Evolutionary conservation across 2,113 vertebrate genomes (phyloP), one percentile per base, ranked within the genome.

Genomic region (Acrocephalus kingi): DNA sequence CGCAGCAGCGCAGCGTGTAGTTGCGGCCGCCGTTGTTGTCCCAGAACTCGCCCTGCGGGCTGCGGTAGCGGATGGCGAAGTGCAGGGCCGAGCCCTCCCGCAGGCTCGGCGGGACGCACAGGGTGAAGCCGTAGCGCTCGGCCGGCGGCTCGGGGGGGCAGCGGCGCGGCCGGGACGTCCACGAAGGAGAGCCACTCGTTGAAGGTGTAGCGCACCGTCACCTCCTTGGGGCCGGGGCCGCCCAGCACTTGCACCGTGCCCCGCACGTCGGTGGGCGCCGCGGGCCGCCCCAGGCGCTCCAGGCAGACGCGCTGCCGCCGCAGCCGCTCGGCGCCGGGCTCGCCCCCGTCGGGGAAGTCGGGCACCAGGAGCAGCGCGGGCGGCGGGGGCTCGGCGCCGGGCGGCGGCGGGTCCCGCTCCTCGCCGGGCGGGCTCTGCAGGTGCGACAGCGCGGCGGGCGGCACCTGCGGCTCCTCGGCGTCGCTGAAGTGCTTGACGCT

Each of bases 21-120:
- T 99, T 99, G 71, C 94, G 92, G 3, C 98, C 98, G 4, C 84
- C 93, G 96, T 99, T 99, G 97, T 99, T 99, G 97, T 99, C 99
- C 99, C 99, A 99, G 90, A 97, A 98, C 93, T 99, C 99, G 9
- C 98, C 98, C 31, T 94, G 96, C 17, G 95, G 96, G 43, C 96
- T 96, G 87, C 96, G 97, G 96, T 98, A 97, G 94, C 98, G 98
- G 67, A 99, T 84, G 8, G 99, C 99, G 74, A 99, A 98, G 95
- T 99, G 98, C n/a, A 99, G 97, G 6, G 97, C 94, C 7, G 98
- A 90, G 62, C 96, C 90, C 25, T 94, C 88, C 23, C 56, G 45
- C 94, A 98, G 94, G 62, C 97, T 78, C 2, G 98, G 98, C 23
- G 98, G 99, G 56, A 98, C 96, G 96, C 95, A 98, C 79, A 99